Percentiles rank a stretch among this genome's conserved stretches.
Conservation (phyloP, 2,113 vertebrate genomes). For the Dolichallabes microphthalmus region DNA sequence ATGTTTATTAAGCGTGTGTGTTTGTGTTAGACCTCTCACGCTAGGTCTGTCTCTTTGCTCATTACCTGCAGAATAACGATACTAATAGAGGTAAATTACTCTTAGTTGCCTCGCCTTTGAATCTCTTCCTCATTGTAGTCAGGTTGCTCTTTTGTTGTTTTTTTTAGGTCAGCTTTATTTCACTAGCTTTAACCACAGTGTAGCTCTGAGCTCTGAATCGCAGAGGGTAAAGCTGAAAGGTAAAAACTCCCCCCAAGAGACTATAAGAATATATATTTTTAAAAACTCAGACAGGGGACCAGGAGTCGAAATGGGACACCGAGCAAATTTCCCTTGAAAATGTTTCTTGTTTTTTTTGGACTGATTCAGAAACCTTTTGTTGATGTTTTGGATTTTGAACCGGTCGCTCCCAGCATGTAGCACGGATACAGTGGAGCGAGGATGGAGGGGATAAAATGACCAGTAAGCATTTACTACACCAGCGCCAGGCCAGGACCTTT, state of each 20-base stretch:
- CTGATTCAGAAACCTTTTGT: not conserved
- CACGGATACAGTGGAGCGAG: not conserved
- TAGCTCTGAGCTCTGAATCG: not conserved
- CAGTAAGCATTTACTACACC: not conserved
- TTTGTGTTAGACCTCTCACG: not conserved
- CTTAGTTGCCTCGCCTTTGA: not conserved
- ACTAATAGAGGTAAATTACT: not conserved
- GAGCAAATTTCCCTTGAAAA: no score
- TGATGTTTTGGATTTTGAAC: not conserved
- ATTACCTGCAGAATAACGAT: not conserved
- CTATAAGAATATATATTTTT: not conserved
- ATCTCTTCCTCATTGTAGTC: not conserved
- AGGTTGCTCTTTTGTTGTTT: not conserved
- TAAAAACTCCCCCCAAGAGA: slow-evolving; percentile 29
- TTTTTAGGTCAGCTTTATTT: slow-evolving; percentile 4
- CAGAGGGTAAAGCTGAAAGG: slow-evolving; percentile 8
- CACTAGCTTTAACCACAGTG: not conserved
- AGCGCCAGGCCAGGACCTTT: not conserved
- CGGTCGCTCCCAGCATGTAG: not conserved
- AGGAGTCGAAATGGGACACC: slow-evolving; percentile 15
- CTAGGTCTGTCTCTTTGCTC: not conserved
- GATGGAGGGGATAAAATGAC: not conserved
- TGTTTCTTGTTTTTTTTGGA: not conserved
- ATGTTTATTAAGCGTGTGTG: not conserved
- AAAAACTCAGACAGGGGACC: no score